Evolutionary conservation across 2,888 invertebrate genomes (phyloP).

Genomic region (Amblyjoppa proteus): DNA sequence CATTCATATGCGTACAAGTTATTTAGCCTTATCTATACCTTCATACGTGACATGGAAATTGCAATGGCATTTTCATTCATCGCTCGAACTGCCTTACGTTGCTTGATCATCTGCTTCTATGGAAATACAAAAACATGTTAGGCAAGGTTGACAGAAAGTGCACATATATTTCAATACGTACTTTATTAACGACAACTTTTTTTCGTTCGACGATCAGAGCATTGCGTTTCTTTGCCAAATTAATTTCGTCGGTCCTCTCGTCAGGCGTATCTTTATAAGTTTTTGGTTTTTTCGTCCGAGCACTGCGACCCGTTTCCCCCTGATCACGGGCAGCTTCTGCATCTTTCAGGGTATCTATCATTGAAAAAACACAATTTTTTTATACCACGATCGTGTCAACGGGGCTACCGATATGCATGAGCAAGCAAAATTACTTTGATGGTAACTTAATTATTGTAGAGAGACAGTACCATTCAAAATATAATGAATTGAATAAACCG

Average conservation of each 20-base stretch:
- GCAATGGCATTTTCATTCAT: background rate
- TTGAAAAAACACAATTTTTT: background rate
- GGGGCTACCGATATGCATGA: too few relatives aligned
- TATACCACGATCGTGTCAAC: too few relatives aligned
- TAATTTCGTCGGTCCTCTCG: background rate
- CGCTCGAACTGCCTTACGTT: background rate
- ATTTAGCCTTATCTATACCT: background rate
- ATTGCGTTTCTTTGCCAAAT: background rate
- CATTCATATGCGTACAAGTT: background rate
- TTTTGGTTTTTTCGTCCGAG: background rate
- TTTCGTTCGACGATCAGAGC: background rate
- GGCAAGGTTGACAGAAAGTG: background rate
- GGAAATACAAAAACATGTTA: background rate
- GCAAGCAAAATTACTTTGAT: background rate
- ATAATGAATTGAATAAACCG: background rate
- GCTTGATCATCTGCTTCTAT: background rate
- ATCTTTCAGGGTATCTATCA: background rate
- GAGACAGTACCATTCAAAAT: background rate
- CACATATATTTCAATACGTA: background rate
- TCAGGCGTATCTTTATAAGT: background rate
- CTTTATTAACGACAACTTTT: background rate
- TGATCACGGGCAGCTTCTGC: background rate
- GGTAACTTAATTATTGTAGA: conserved; percentile 3
- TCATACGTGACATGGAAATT: background rate
- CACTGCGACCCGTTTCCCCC: background rate